Percentiles rank a stretch among this genome's conserved stretches.
Evolutionary conservation across 2,888 invertebrate genomes (phyloP).

Genomic region (Lissocephala sabroskyi): DNA sequence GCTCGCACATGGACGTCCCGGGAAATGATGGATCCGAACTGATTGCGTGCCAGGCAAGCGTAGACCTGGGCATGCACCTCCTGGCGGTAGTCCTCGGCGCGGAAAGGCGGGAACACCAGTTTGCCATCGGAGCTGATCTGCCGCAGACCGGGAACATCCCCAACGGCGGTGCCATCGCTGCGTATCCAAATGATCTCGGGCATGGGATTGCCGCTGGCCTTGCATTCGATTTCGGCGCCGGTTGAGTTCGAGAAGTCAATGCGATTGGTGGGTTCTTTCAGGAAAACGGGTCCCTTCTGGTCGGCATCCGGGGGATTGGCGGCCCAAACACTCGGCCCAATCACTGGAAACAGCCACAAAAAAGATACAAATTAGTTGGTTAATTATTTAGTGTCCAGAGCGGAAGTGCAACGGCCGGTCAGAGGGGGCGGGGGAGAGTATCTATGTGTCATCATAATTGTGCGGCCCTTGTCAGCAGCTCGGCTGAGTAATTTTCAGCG

Average conservation of each 20-base stretch:
- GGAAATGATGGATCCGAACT: conserved; percentile 91
- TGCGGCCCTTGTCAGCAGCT: conserved; percentile 35
- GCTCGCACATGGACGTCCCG: conserved; percentile 95
- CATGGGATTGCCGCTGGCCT: conserved; percentile 90
- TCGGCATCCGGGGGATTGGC: conserved; percentile 78
- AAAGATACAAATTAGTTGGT: conserved; percentile 3
- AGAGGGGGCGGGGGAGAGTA: not conserved
- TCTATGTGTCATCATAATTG: conserved; percentile 23
- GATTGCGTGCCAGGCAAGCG: conserved; percentile 91
- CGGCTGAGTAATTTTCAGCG: too few species aligned
- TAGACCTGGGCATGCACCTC: conserved; percentile 96
- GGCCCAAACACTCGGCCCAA: conserved; percentile 51
- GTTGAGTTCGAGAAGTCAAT: conserved; percentile 96
- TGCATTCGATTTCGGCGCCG: conserved; percentile 93
- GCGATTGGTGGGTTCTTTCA: conserved; percentile 91
- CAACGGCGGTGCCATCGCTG: conserved; percentile 91
- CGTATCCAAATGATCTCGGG: conserved; percentile 95
- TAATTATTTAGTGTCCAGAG: conserved; percentile 4
- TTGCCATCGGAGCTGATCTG: conserved; percentile 93
- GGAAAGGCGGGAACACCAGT: conserved; percentile 93
- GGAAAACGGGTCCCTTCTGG: conserved; percentile 90
- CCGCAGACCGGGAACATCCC: conserved; percentile 89
- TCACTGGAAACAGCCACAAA: conserved; percentile 6
- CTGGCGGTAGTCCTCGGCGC: conserved; percentile 93
- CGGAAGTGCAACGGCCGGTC: conserved; percentile 32